Evolutionary conservation across 2,888 invertebrate species (phyloP).

Genomic region (Synanthedon andrenaeformis): DNA sequence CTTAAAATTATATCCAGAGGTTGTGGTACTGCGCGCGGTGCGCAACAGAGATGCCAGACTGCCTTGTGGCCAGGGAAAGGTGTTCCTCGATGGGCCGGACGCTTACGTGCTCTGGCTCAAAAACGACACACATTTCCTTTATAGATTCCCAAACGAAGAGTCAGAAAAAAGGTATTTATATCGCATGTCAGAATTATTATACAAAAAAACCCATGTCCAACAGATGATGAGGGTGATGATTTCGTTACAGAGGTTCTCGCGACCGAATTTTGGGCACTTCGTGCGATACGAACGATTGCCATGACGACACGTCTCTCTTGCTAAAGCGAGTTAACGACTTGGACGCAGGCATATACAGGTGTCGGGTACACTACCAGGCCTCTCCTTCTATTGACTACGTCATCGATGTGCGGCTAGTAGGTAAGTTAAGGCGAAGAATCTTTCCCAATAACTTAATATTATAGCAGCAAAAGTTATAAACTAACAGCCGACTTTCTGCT

Average conservation of each 20-base stretch:
- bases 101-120: conserved; percentile 50
- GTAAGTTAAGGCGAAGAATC: conserved; percentile 20
- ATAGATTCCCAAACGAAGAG: conserved; percentile 42
- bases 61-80: conserved; percentile 44
- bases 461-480: neutral
- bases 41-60: conserved; percentile 34
- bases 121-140: conserved; percentile 35
- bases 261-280: conserved; percentile 26
- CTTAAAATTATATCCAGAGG: conserved; percentile 11
- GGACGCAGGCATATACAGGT: conserved; percentile 41
- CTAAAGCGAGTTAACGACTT: conserved; percentile 28
- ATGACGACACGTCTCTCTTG: conserved; percentile 42
- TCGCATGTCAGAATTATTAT: neutral
- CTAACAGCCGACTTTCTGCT: too few species aligned
- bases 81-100: conserved; percentile 47
- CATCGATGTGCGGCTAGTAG: conserved; percentile 37
- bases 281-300: conserved; percentile 28
- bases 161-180: conserved; percentile 15
- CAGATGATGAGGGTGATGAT: too few species aligned
- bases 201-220: neutral
- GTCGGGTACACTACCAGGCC: conserved; percentile 48
- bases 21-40: conserved; percentile 35
- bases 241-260: conserved; percentile 5
- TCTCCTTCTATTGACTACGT: conserved; percentile 44
- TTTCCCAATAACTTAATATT: neutral